These are phyloP conservation scores for Typhlomys cinereus DNA, from an alignment of 2,113 vertebrate species.

Conservation along the genomic window DNA sequence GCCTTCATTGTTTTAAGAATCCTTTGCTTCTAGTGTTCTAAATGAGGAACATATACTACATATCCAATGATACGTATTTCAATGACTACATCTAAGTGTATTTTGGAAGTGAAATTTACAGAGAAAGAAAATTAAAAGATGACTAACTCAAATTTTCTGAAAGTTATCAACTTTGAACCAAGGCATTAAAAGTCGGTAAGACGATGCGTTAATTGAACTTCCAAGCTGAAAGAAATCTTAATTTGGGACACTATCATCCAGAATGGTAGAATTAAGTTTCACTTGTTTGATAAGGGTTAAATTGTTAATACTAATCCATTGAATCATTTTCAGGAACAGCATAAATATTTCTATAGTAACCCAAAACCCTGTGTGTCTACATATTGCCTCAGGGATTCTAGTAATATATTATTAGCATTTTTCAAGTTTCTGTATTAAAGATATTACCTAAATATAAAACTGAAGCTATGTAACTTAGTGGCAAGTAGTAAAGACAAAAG, in stretches of 20 bases:
- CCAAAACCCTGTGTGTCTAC: background rate
- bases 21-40: slow-evolving; percentile 21
- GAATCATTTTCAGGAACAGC: background rate
- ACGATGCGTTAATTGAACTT: background rate
- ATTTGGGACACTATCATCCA: background rate
- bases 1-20: background rate
- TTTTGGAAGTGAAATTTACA: background rate
- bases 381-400: background rate
- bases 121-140: background rate
- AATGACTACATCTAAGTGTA: background rate
- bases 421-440: background rate
- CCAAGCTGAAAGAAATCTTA: background rate
- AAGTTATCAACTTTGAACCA: background rate
- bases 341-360: background rate
- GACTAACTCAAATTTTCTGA: background rate
- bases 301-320: accelerated
- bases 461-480: background rate
- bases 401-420: background rate
- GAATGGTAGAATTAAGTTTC: background rate
- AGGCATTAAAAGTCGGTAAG: background rate
- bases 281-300: accelerated
- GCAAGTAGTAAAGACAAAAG: background rate
- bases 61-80: background rate
- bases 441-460: background rate
- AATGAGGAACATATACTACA: background rate